phyloP scores from a whole-genome alignment of 2,797 vertebrate species.

The Alosa sapidissima region DNA sequence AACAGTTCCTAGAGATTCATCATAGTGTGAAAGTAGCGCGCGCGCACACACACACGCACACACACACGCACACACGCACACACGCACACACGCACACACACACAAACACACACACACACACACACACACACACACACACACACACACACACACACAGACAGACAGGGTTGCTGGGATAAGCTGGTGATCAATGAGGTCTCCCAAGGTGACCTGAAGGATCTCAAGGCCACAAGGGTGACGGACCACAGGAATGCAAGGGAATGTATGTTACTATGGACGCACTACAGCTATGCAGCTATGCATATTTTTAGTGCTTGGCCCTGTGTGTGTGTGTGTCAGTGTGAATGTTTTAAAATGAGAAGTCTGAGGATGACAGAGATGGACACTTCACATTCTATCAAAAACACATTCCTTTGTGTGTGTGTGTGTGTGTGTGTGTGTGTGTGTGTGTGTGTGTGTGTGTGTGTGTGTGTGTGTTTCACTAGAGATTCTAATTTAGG shows the following conservation, averaged over 20 bases:
- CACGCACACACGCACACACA: background rate
- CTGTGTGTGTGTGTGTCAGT: background rate
- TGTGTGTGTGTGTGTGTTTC: background rate
- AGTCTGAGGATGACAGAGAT: background rate
- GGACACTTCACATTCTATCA: background rate
- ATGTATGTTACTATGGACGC: background rate
- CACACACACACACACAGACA: background rate
- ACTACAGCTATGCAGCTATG: background rate
- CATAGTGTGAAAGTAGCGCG: background rate
- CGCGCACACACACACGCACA: background rate
- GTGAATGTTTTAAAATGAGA: background rate
- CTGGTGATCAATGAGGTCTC: background rate
- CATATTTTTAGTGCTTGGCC: background rate
- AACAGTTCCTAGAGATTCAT: background rate
- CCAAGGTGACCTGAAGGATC: background rate
- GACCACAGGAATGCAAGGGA: background rate
- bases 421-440: background rate
- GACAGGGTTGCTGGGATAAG: background rate
- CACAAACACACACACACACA: background rate
- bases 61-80: background rate
- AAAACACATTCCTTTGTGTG: constrained; percentile 16
- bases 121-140: background rate
- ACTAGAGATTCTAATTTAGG: constrained; percentile 18
- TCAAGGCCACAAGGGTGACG: background rate
- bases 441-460: constrained; percentile 8